Conservation (phyloP, 1,140 invertebrate genomes). For the Bombus superbus region DNA sequence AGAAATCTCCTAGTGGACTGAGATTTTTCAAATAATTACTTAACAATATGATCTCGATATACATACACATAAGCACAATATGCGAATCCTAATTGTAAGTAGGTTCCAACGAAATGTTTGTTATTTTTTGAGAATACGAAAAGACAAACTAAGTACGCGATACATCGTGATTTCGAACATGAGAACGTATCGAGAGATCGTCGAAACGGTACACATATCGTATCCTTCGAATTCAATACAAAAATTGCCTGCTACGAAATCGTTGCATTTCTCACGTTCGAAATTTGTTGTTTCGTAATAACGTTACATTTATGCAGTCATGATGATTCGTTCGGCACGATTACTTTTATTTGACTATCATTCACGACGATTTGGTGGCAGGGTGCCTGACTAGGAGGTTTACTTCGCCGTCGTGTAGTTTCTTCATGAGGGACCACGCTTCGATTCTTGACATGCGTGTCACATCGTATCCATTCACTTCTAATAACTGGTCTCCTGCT, state of each 20-base stretch:
- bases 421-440: constrained; percentile 96
- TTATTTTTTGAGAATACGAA: constrained; percentile 10
- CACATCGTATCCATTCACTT: constrained; percentile 91
- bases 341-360: constrained; percentile 61
- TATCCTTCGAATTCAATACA: not conserved
- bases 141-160: not conserved
- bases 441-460: constrained; percentile 94
- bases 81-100: constrained; percentile 12
- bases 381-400: constrained; percentile 83
- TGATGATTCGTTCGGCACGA: not conserved
- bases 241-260: not conserved
- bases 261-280: not conserved
- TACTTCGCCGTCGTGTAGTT: constrained; percentile 91
- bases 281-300: not conserved
- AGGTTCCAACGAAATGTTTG: constrained; percentile 29
- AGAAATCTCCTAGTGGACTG: not conserved
- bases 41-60: constrained; percentile 7
- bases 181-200: not conserved
- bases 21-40: constrained; percentile 22
- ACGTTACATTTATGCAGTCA: not conserved
- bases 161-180: not conserved
- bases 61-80: constrained; percentile 18
- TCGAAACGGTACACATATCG: not conserved
- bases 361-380: constrained; percentile 80
- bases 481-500: constrained; percentile 93